These are phyloP conservation scores for Omphaloscelis lunosa DNA, from an alignment of 2,888 invertebrate species.

Conservation along the genomic window DNA sequence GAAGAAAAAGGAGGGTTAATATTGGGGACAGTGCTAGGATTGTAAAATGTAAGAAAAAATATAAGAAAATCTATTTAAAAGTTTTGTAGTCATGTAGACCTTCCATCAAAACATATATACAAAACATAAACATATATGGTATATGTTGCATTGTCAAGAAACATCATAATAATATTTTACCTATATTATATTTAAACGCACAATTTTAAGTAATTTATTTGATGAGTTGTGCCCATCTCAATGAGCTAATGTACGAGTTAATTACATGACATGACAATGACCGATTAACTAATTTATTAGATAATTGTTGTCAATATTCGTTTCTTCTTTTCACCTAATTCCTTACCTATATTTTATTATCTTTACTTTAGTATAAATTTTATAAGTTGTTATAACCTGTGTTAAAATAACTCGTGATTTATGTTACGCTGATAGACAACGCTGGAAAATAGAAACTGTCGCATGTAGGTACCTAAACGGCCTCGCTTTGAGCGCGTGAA, in stretches of 20 bases:
- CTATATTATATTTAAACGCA: neutral
- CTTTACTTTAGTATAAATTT: conserved; percentile 4
- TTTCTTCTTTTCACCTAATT: neutral
- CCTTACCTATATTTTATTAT: neutral
- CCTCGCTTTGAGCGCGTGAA: conserved; percentile 10
- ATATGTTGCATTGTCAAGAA: neutral
- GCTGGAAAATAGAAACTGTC: conserved; percentile 17
- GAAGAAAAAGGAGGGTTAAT: neutral
- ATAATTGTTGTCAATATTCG: neutral
- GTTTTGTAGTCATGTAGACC: neutral
- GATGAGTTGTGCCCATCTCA: neutral
- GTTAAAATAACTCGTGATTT: conserved; percentile 13
- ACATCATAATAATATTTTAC: neutral
- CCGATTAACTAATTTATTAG: neutral
- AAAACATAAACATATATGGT: too few species aligned
- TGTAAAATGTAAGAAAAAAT: neutral
- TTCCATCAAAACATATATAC: too few species aligned
- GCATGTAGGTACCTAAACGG: neutral
- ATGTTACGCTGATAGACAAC: conserved; percentile 8
- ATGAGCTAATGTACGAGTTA: neutral
- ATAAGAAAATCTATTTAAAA: neutral
- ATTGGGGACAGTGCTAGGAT: neutral
- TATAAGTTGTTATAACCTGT: conserved; percentile 2
- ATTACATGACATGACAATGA: conserved; percentile 1
- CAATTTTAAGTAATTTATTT: neutral